Evolutionary conservation across 1,140 invertebrate genomes (phyloP).

Genomic region (Meloidogyne hapla): DNA sequence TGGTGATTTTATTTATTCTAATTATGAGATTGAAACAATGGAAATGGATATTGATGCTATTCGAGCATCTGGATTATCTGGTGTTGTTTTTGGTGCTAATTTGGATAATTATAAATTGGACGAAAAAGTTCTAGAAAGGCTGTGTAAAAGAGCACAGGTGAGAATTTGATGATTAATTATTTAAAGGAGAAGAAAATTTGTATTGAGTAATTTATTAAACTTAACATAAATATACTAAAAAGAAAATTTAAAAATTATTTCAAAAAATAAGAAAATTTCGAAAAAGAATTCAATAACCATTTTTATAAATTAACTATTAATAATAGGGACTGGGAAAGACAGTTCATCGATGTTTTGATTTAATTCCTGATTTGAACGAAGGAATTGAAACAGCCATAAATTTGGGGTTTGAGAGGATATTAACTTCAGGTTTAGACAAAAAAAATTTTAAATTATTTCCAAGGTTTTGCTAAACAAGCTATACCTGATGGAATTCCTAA

Average conservation of each 20-base stretch:
- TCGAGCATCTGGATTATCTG: conserved; percentile 9
- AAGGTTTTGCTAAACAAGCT: not conserved
- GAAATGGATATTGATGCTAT: conserved; percentile 21
- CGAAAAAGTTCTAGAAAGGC: conserved; percentile 3
- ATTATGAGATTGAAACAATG: conserved; percentile 26
- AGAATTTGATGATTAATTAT: conserved; percentile 4
- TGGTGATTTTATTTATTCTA: conserved; percentile 31
- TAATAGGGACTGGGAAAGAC: conserved; percentile 27
- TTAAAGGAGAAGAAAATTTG: not conserved
- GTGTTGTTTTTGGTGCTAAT: conserved; percentile 39
- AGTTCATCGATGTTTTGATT: conserved; percentile 32
- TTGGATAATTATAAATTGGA: conserved; percentile 16
- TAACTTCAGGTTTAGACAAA: conserved; percentile 27
- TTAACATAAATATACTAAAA: no score
- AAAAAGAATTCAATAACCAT: no score
- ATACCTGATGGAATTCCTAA: conserved; percentile 27
- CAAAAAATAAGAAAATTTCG: no score
- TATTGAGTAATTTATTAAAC: no score
- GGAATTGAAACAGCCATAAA: conserved; percentile 18
- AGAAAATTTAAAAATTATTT: no score
- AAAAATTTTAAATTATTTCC: not conserved
- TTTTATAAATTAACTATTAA: no score
- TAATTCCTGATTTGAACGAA: conserved; percentile 28
- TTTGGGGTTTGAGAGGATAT: conserved; percentile 31
- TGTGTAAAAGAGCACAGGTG: conserved; percentile 16